phyloP scores from a whole-genome alignment of 2,113 vertebrate species.

The Alligator mississippiensis region DNA sequence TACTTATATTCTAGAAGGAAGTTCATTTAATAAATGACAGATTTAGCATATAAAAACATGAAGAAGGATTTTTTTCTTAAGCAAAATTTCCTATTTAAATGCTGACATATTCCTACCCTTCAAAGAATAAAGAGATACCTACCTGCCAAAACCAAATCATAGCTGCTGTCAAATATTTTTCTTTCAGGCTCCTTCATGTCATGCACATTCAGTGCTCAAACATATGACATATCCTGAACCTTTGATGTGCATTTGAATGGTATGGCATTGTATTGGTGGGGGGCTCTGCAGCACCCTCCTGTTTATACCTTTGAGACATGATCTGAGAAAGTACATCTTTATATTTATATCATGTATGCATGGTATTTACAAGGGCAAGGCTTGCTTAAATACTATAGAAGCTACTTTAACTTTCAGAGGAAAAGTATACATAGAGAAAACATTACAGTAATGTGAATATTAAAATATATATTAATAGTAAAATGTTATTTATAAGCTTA shows the following conservation, averaged over 20 bases:
- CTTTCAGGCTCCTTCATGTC: slow-evolving; percentile 4
- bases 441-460: not conserved
- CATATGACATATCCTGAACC: not conserved
- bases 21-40: not conserved
- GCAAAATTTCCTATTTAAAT: not conserved
- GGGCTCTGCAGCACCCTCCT: not conserved
- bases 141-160: slow-evolving; percentile 58
- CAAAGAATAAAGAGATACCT: slow-evolving; percentile 14
- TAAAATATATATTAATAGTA: not conserved
- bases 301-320: not conserved
- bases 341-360: not conserved
- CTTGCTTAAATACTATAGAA: not conserved
- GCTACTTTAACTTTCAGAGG: not conserved
- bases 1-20: not conserved
- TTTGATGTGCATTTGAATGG: not conserved
- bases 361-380: not conserved
- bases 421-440: not conserved
- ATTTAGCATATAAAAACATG: not conserved
- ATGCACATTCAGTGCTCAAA: not conserved
- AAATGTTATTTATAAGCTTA: no score
- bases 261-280: not conserved
- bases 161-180: slow-evolving; percentile 48
- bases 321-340: not conserved
- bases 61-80: not conserved
- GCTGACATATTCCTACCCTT: slow-evolving; percentile 34